These are phyloP conservation scores for Drosophila sulfurigaster DNA, from an alignment of 1,140 invertebrate species.

Conservation along the genomic window DNA sequence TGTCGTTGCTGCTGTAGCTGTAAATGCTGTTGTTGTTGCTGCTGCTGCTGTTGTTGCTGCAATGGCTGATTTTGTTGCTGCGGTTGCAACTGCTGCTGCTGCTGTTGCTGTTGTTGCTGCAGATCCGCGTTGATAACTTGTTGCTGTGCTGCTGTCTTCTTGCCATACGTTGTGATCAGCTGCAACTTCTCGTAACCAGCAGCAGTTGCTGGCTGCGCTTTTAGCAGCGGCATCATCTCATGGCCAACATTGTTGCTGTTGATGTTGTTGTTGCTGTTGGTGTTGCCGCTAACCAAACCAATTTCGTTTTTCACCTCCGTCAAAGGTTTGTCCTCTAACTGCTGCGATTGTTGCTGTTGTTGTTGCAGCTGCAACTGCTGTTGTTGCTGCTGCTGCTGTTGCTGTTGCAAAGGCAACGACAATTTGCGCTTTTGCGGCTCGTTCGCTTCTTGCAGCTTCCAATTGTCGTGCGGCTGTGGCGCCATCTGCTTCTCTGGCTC, in stretches of 20 bases:
- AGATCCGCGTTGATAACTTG: not conserved
- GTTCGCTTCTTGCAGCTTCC: conserved; percentile 36
- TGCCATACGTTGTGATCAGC: conserved; percentile 17
- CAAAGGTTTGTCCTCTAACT: conserved; percentile 52
- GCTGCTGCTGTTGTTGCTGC: conserved; percentile 23
- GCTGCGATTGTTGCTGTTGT: conserved; percentile 19
- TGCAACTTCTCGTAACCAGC: conserved; percentile 19
- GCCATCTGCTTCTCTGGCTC: conserved; percentile 27
- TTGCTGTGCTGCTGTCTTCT: conserved; percentile 5
- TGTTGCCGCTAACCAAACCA: conserved; percentile 11
- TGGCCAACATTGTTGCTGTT: conserved; percentile 28
- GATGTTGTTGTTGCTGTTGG: conserved; percentile 20
- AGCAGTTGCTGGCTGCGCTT: conserved; percentile 11
- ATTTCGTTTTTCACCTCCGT: conserved; percentile 28
- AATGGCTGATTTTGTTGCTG: conserved; percentile 21
- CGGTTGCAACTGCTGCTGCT: conserved; percentile 6
- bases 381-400: conserved; percentile 15
- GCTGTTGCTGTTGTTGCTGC: conserved; percentile 22
- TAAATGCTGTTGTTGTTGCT: conserved; percentile 8
- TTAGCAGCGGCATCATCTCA: conserved; percentile 13
- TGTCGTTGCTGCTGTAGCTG: conserved; percentile 1
- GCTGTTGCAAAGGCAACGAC: conserved; percentile 47
- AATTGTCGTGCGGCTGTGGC: conserved; percentile 20
- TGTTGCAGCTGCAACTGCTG: conserved; percentile 32
- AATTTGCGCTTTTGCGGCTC: conserved; percentile 62